phyloP scores from a whole-genome alignment of 2,797 vertebrate genomes.

The Pipistrellus pipistrellus region DNA sequence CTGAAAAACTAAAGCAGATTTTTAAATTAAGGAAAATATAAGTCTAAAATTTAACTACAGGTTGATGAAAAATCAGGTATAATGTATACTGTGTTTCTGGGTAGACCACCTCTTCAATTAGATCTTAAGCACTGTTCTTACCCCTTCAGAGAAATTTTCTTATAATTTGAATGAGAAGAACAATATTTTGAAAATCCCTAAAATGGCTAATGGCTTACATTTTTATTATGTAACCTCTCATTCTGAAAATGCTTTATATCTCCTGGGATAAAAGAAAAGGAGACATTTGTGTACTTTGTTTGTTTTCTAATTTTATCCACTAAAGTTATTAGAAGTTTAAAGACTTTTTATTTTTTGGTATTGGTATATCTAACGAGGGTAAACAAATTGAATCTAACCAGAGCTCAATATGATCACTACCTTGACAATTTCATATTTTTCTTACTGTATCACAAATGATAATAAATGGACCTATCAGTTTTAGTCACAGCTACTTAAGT shows the following conservation, averaged over 20 bases:
- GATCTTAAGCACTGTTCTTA: background rate
- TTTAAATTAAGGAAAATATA: constrained; percentile 52
- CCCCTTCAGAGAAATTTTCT: background rate
- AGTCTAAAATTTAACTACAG: constrained; percentile 56
- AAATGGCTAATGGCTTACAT: background rate
- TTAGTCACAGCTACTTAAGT: background rate
- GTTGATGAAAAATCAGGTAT: constrained; percentile 24
- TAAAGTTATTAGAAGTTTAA: background rate
- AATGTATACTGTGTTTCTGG: background rate
- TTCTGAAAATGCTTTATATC: background rate
- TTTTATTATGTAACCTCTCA: constrained; percentile 39
- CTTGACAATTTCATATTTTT: constrained; percentile 8
- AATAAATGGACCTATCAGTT: background rate
- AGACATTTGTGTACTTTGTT: background rate
- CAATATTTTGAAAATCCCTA: background rate
- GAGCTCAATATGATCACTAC: background rate
- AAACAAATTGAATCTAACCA: background rate
- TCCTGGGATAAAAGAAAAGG: background rate
- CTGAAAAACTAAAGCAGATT: constrained; percentile 59
- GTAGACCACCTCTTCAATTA: background rate
- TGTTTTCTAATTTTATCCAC: constrained; percentile 28
- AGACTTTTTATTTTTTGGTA: background rate
- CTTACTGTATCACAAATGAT: background rate
- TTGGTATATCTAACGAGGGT: background rate
- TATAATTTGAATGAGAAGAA: constrained; percentile 10